Conservation (phyloP, 1,140 invertebrate species). For the Macrotrachela quadricornifera region DNA sequence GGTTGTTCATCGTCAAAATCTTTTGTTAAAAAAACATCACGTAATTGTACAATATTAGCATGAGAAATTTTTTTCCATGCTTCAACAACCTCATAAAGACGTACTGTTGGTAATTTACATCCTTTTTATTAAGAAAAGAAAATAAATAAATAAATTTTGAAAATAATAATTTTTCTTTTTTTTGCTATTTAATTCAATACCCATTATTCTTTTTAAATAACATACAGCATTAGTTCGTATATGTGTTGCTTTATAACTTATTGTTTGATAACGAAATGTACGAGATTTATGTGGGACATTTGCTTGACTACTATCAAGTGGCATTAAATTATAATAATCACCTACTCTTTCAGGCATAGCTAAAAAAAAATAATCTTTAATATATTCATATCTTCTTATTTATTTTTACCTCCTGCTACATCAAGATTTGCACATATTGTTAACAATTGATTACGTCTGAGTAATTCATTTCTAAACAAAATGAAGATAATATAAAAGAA, state of each 20-base stretch:
- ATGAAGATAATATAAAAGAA: too few relatives aligned
- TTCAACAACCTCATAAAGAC: conserved; percentile 61
- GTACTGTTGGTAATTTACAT: conserved; percentile 54
- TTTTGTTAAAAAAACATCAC: conserved; percentile 82
- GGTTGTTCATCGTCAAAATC: conserved; percentile 72
- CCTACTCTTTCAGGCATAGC: conserved; percentile 66
- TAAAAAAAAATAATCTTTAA: conserved; percentile 2
- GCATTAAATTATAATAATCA: conserved; percentile 64
- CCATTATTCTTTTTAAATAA: conserved; percentile 67
- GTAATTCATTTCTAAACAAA: conserved; percentile 1
- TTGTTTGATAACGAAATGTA: conserved; percentile 50
- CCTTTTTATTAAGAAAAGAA: conserved; percentile 19
- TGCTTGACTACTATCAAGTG: conserved; percentile 44
- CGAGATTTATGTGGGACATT: conserved; percentile 37
- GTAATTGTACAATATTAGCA: conserved; percentile 68
- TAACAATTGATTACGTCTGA: conserved; percentile 3
- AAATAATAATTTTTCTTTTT: too few relatives aligned
- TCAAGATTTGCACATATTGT: neutral
- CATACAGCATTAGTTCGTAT: conserved; percentile 61
- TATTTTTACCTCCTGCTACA: neutral
- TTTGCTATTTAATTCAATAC: conserved; percentile 34
- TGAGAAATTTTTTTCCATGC: conserved; percentile 79
- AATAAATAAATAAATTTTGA: neutral
- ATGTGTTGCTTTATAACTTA: conserved; percentile 74
- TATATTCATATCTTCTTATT: neutral